Evolutionary conservation across 2,113 vertebrate genomes (phyloP).

Genomic region (Micronisus gabar): DNA sequence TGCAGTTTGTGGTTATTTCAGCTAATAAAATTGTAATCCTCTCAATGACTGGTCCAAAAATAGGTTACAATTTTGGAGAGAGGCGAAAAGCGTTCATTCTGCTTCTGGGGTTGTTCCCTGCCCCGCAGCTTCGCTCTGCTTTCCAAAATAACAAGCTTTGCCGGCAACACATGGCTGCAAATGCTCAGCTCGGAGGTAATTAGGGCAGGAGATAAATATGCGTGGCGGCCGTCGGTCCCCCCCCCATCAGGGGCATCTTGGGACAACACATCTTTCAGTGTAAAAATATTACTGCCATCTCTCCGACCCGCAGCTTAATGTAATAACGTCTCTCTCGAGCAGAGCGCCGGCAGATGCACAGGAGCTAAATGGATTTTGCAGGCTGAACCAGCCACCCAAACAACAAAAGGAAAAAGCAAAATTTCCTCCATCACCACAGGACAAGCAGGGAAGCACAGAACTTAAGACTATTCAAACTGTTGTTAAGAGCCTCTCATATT

Average conservation of each 20-base stretch:
- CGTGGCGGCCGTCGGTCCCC: not conserved
- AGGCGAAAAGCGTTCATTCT: not conserved
- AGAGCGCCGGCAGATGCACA: not conserved
- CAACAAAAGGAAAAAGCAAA: not conserved
- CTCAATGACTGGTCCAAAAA: not conserved
- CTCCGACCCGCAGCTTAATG: not conserved
- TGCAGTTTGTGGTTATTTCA: not conserved
- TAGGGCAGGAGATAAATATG: not conserved
- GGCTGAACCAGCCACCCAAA: not conserved
- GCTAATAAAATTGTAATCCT: not conserved
- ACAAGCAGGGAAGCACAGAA: not conserved
- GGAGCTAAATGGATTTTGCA: conserved; percentile 2
- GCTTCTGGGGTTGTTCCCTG: not conserved
- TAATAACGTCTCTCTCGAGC: not conserved
- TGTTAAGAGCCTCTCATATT: not conserved
- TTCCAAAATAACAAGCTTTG: not conserved
- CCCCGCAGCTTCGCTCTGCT: not conserved
- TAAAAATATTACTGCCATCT: conserved; percentile 14
- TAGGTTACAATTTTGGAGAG: not conserved
- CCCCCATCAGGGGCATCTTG: not conserved
- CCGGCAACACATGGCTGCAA: not conserved
- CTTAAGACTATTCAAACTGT: not conserved
- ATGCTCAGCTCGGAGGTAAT: not conserved
- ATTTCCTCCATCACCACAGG: not conserved
- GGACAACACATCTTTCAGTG: not conserved